These are phyloP conservation scores for Apamea anceps DNA, from an alignment of 2,888 invertebrate genomes.

Conservation along the genomic window DNA sequence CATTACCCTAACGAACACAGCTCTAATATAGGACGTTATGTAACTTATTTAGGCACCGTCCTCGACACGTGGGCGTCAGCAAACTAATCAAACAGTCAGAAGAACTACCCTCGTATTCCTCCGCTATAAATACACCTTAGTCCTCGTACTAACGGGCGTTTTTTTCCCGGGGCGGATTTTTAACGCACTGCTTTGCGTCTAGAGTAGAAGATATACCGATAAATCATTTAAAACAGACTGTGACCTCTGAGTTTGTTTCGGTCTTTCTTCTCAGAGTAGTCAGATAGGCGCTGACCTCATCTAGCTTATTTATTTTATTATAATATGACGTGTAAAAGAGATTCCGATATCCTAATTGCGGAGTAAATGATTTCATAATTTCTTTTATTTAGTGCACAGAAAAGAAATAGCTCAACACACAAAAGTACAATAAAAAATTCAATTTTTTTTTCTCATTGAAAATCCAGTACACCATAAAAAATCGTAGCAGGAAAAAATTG, in stretches of 20 bases:
- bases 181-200: not conserved
- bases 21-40: not conserved
- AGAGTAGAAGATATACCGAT: no score
- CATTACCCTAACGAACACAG: not conserved
- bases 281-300: no score
- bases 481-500: rapidly evolving
- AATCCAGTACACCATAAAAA: not conserved
- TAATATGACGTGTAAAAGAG: not conserved
- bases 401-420: not conserved
- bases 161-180: not conserved
- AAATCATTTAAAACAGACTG: not conserved
- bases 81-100: slow-evolving; percentile 20
- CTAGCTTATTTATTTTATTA: no score
- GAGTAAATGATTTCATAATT: not conserved
- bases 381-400: not conserved
- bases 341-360: not conserved
- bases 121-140: slow-evolving; percentile 33
- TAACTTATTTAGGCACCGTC: no score
- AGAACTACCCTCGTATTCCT: not conserved
- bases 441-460: not conserved
- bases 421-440: no score
- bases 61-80: slow-evolving; percentile 10
- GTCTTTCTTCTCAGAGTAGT: not conserved
- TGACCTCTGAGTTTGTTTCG: not conserved
- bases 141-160: not conserved